Percentiles rank a stretch among this genome's conserved stretches.
phyloP scores from a whole-genome alignment of 2,888 invertebrate genomes.

The Nematopogon swammerdamellus region DNA sequence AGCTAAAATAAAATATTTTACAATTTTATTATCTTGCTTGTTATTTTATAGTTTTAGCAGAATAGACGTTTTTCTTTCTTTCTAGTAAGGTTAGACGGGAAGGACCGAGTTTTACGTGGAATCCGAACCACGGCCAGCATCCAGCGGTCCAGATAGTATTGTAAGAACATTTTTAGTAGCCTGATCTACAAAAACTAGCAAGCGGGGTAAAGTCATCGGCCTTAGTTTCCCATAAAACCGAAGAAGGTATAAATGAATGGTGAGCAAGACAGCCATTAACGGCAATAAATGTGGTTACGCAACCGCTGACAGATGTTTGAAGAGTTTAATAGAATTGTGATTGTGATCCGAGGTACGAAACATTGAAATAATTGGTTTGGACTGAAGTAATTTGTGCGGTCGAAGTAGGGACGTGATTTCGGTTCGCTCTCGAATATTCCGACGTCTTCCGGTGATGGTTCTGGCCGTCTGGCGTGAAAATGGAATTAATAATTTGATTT shows the following conservation, averaged over 20 bases:
- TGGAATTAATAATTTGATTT: background rate
- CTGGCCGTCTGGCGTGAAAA: background rate
- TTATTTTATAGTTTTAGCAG: too few species aligned
- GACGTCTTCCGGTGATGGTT: background rate
- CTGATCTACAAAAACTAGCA: too few species aligned
- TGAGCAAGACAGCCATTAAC: conserved; percentile 38
- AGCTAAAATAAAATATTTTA: too few species aligned
- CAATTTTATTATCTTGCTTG: too few species aligned
- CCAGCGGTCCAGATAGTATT: too few species aligned
- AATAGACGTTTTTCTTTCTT: too few species aligned
- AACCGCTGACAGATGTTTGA: conserved; percentile 42
- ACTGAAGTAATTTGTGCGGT: background rate
- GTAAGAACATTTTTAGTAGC: too few species aligned
- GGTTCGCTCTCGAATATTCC: background rate
- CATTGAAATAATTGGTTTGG: background rate
- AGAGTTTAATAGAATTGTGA: conserved; percentile 40
- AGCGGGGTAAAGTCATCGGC: background rate
- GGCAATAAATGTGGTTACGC: conserved; percentile 48
- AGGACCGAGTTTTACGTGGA: too few species aligned
- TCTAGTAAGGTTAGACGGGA: too few species aligned
- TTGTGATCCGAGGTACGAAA: background rate
- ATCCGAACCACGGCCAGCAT: too few species aligned
- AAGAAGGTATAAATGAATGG: conserved; percentile 31
- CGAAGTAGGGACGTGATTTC: background rate
- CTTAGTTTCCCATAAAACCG: conserved; percentile 9